Evolutionary conservation across 2,797 vertebrate species (phyloP), one percentile per base, ranked within the genome.

Genomic region (Pampus argenteus): DNA sequence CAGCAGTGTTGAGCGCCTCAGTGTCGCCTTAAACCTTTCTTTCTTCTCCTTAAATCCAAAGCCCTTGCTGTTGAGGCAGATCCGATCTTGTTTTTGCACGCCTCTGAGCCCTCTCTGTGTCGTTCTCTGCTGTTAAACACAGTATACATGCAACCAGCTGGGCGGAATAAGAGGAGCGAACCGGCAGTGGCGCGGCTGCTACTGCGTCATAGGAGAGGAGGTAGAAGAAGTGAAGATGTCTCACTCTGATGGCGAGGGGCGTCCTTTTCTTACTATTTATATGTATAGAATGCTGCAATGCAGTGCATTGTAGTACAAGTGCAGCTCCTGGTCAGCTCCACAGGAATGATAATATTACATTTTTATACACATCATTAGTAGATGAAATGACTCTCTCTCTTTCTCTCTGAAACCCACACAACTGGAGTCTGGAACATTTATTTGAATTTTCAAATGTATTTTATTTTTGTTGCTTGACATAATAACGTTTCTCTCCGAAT

Each of bases 21-120:
- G 29, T 13, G 47, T 20, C 22, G 50, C 14, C 45, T 59, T 65
- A 40, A 50, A 47, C 47, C 62, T 63, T 25, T 18, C 20, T 8
- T 14, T 17, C 20, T 47, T 52, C 42, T 47, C 17, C n/a, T 50
- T 82, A 60, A 77, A 84, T 81, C 78, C 84, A 79, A 50, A 56
- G 45, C 49, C 13, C n/a, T 29, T 14, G 40, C 23, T 6, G 31
- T 0, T 25, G 20, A 50, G 71, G 60, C 42, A 48, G 68, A 22
- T 52, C 57, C 29, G 52, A 17, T 44, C 9, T 40, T 4, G 42
- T 38, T 14, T n/a, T 4, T 29, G 51, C 2, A 64, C 44, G 23
- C 40, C 31, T 52, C 14, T 6, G 65, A 14, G 34, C 22, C 50
- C 60, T 31, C 38, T 31, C 40, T 54, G 48, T 50, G 22, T 45